Percentiles rank a stretch among this genome's conserved stretches.
These are phyloP conservation scores for Holotrichia oblita DNA, from an alignment of 1,140 invertebrate genomes.

Conservation along the genomic window DNA sequence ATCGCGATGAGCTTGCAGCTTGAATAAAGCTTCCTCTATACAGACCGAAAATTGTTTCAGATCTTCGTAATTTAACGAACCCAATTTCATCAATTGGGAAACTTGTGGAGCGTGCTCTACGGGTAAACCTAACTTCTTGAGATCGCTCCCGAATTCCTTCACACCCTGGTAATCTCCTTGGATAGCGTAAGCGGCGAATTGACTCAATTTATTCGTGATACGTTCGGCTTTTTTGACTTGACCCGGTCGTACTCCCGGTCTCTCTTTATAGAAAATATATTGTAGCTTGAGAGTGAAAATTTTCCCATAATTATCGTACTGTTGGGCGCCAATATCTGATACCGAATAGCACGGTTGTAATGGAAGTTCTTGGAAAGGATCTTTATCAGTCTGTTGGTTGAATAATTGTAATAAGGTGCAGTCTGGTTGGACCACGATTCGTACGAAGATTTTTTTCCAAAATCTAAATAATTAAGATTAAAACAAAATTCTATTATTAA, in stretches of 20 bases:
- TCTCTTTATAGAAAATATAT: slow-evolving; percentile 98
- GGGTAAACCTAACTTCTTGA: slow-evolving; percentile 92
- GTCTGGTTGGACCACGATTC: slow-evolving; percentile 80
- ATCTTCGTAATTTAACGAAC: slow-evolving; percentile 88
- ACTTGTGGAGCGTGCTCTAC: slow-evolving; percentile 97
- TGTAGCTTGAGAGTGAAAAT: slow-evolving; percentile 99
- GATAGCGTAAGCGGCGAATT: slow-evolving; percentile 94
- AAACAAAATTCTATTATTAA: background rate
- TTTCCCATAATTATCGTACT: slow-evolving; percentile 98
- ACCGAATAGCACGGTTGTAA: slow-evolving; percentile 93
- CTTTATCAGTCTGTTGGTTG: slow-evolving; percentile 85
- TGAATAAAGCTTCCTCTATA: slow-evolving; percentile 92
- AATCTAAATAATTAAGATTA: slow-evolving; percentile 69
- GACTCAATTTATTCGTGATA: slow-evolving; percentile 89
- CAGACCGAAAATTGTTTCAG: slow-evolving; percentile 89
- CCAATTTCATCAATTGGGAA: slow-evolving; percentile 96
- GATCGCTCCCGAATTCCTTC: slow-evolving; percentile 91
- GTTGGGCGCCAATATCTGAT: slow-evolving; percentile 92
- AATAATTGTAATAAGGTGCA: slow-evolving; percentile 87
- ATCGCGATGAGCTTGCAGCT: slow-evolving; percentile 83
- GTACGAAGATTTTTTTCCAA: slow-evolving; percentile 97
- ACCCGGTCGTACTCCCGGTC: slow-evolving; percentile 94
- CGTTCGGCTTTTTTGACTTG: slow-evolving; percentile 94
- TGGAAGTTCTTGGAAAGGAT: slow-evolving; percentile 93
- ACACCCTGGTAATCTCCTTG: slow-evolving; percentile 89